Evolutionary conservation across 2,797 vertebrate genomes (phyloP), one percentile per base, ranked within the genome.

Genomic region (Cuculus canorus): DNA sequence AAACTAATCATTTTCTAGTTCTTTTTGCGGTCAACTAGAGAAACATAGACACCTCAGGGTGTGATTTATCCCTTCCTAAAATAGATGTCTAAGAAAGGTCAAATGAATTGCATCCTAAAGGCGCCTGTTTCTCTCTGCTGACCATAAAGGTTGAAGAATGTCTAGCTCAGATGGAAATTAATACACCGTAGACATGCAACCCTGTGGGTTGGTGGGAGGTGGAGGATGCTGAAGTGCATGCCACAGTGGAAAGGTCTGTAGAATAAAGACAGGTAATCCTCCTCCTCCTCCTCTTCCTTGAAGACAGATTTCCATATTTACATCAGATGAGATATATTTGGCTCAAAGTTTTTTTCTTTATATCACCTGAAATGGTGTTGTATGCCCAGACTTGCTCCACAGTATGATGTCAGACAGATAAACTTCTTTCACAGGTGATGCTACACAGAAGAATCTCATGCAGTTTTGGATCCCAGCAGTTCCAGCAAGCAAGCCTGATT

Each of bases 1-100:
- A 78, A 95, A 84, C 63, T 63, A 41, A 79, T 65, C 83, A 45
- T 48, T 65, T 28, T 56, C 75, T 41, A 22, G 32, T 86, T 86
- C 39, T 11, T 70, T 92, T 66, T 70, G 90, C 84, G 71, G 75
- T 88, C 81, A 92, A 52, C 28, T n/a, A 63, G 73, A 79, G 64
- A 94, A 84, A 85, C 39, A 47, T 2, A 60, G 68, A 64, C 10
- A 57, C 35, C 68, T 82, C 82, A 32, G 32, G 18, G 32, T 70
- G 52, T 64, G 86, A 95, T 95, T 95, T 92, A 80, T 92, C 60
- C 86, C 63, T 87, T 95, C 86, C 71, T 80, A 86, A 93, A 94
- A 78, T 70, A 92, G 81, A 73, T 64, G 54, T 73, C 90, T 86
- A 86, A 82, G 64, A 88, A 79, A 95, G 90, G 93, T 93, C 88